Conservation (phyloP, 2,113 vertebrate genomes). For the Lutjanus erythropterus region DNA sequence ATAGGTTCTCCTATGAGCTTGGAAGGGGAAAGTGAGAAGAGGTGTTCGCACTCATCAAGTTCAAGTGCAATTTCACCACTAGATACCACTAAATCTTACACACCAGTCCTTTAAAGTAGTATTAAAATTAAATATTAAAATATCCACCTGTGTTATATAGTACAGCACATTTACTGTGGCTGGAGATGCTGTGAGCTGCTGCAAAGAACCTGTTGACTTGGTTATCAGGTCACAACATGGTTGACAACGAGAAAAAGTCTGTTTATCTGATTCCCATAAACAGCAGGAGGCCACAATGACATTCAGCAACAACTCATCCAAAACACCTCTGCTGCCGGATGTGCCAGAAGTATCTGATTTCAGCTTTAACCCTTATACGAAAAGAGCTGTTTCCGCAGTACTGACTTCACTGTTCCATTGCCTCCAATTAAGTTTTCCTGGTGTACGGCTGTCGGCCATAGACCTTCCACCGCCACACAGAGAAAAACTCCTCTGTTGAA, state of each 20-base stretch:
- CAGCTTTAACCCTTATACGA: neutral
- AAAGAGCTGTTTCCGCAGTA: slow-evolving; percentile 29
- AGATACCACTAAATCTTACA: too few species aligned
- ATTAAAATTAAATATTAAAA: slow-evolving; percentile 48
- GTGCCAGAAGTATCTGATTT: neutral
- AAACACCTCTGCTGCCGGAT: neutral
- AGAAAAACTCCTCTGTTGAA: too few species aligned
- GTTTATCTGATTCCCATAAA: slow-evolving; percentile 28
- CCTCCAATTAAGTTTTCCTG: too few species aligned
- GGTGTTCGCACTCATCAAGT: too few species aligned
- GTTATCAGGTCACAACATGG: slow-evolving; percentile 1
- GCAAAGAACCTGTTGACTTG: slow-evolving; percentile 19
- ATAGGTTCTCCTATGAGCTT: too few species aligned
- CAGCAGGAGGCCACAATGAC: slow-evolving; percentile 5
- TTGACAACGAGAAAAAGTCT: slow-evolving; percentile 14
- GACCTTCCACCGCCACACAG: too few species aligned
- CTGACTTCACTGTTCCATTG: slow-evolving; percentile 11
- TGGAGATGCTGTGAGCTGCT: slow-evolving; percentile 8
- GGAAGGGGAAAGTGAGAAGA: too few species aligned
- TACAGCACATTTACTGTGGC: slow-evolving; percentile 5
- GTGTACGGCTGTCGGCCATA: too few species aligned
- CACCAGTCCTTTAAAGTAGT: too few species aligned
- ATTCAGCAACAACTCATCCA: slow-evolving; percentile 7
- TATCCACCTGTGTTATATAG: slow-evolving; percentile 17
- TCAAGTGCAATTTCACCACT: too few species aligned